phyloP scores from a whole-genome alignment of 2,797 vertebrate species.

The Spondyliosoma cantharus region DNA sequence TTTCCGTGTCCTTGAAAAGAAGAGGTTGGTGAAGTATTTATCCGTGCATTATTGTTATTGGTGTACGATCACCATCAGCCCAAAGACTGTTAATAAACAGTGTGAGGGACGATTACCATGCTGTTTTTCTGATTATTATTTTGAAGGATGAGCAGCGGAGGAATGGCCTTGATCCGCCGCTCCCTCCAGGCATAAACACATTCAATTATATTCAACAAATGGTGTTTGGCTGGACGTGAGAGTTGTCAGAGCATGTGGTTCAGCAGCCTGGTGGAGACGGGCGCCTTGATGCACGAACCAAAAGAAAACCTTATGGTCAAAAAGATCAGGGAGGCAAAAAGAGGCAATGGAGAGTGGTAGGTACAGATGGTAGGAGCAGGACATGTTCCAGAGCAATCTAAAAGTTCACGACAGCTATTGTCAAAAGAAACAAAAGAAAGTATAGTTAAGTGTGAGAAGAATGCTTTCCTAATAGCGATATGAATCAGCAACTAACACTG shows the following conservation, averaged over 20 bases:
- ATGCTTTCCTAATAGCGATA: not conserved
- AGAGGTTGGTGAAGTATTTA: not conserved
- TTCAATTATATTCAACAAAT: slow-evolving; percentile 70
- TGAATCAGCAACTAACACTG: not conserved
- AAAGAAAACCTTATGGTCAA: slow-evolving; percentile 38
- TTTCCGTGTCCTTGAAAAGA: slow-evolving; percentile 51
- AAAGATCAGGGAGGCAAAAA: slow-evolving; percentile 26
- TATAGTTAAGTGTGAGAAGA: not conserved
- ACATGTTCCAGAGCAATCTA: not conserved
- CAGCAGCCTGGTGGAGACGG: slow-evolving; percentile 21
- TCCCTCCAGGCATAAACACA: slow-evolving; percentile 47
- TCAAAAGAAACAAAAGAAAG: slow-evolving; percentile 17
- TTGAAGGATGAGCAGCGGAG: slow-evolving; percentile 46
- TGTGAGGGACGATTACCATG: slow-evolving; percentile 34
- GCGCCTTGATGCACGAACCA: slow-evolving; percentile 39
- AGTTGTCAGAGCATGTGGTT: slow-evolving; percentile 19
- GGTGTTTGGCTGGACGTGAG: slow-evolving; percentile 27
- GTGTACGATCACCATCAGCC: slow-evolving; percentile 27
- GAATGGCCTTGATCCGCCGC: slow-evolving; percentile 34
- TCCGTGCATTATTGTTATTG: slow-evolving; percentile 6
- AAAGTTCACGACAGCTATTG: slow-evolving; percentile 23
- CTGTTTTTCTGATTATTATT: slow-evolving; percentile 57
- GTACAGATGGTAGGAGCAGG: slow-evolving; percentile 44
- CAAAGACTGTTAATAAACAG: slow-evolving; percentile 48
- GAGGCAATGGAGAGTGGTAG: slow-evolving; percentile 26